Percentiles rank a stretch among this genome's conserved stretches.
Conservation (phyloP, 2,797 vertebrate species). For the Hemibagrus guttatus region DNA sequence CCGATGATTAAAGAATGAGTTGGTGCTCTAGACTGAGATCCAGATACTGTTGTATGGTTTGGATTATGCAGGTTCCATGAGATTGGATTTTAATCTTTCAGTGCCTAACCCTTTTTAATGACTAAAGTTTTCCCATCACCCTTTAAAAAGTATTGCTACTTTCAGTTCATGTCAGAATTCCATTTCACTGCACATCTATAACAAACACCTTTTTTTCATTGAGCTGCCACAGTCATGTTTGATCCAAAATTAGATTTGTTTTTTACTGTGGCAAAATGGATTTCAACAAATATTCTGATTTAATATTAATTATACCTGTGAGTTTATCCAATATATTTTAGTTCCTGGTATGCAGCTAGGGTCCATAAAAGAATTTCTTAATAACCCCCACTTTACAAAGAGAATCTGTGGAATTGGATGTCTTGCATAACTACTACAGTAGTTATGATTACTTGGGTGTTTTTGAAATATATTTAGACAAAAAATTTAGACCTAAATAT, state of each 20-base stretch:
- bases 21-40: slow-evolving; percentile 22
- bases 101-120: slow-evolving; percentile 64
- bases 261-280: slow-evolving; percentile 1
- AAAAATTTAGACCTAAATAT: not conserved
- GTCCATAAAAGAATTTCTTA: not conserved
- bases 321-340: not conserved
- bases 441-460: not conserved
- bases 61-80: slow-evolving; percentile 29
- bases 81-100: slow-evolving; percentile 53
- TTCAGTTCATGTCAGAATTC: slow-evolving; percentile 22
- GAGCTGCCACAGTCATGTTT: slow-evolving; percentile 48
- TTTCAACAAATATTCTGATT: slow-evolving; percentile 38
- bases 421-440: not conserved
- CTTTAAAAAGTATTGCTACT: slow-evolving; percentile 47
- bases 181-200: slow-evolving; percentile 15
- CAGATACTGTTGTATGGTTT: slow-evolving; percentile 30
- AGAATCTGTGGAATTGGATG: slow-evolving; percentile 17
- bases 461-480: not conserved
- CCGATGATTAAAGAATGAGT: slow-evolving; percentile 16
- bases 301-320: not conserved
- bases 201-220: slow-evolving; percentile 41
- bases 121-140: slow-evolving; percentile 39
- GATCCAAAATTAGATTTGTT: slow-evolving; percentile 12
- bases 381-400: not conserved
- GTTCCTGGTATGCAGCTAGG: not conserved